These are phyloP conservation scores for Xiphydria camelus DNA, from an alignment of 2,888 invertebrate genomes.

Conservation along the genomic window DNA sequence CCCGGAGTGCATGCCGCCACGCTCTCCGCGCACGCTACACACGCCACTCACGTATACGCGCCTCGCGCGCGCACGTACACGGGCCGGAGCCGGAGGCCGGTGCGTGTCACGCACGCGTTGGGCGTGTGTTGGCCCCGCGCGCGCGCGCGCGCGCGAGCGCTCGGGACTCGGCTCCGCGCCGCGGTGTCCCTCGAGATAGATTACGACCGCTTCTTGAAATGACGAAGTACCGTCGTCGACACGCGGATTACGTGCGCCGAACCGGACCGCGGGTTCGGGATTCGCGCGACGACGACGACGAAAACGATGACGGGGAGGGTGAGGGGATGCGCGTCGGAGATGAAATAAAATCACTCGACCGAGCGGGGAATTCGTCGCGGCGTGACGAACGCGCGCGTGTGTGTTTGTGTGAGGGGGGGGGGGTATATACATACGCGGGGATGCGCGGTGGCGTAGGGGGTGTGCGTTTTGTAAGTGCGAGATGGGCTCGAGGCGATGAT, in stretches of 20 bases:
- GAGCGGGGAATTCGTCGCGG: no score
- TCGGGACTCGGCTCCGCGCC: not conserved
- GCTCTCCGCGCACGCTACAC: conserved; percentile 45
- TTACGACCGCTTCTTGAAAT: conserved; percentile 23
- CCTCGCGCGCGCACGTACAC: conserved; percentile 24
- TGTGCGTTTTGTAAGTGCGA: no score
- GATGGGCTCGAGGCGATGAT: no score
- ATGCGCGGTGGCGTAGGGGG: no score
- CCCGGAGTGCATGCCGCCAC: conserved; percentile 38
- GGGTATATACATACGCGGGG: no score
- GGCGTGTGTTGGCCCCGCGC: conserved; percentile 18
- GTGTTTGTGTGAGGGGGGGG: no score
- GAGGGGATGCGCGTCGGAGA: no score
- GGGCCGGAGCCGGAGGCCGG: no score
- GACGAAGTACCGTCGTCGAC: conserved; percentile 22
- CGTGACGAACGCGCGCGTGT: no score
- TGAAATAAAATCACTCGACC: no score
- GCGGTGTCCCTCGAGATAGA: conserved; percentile 7
- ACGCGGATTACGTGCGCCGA: conserved; percentile 24
- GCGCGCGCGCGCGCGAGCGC: not conserved
- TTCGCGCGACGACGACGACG: not conserved
- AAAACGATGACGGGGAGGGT: not conserved
- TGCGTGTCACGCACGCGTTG: conserved; percentile 23
- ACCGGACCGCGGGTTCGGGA: conserved; percentile 16
- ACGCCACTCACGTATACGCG: conserved; percentile 3